Percentiles rank a stretch among this genome's conserved stretches.
phyloP scores from a whole-genome alignment of 1,140 invertebrate genomes.

The Idris sp. region DNA sequence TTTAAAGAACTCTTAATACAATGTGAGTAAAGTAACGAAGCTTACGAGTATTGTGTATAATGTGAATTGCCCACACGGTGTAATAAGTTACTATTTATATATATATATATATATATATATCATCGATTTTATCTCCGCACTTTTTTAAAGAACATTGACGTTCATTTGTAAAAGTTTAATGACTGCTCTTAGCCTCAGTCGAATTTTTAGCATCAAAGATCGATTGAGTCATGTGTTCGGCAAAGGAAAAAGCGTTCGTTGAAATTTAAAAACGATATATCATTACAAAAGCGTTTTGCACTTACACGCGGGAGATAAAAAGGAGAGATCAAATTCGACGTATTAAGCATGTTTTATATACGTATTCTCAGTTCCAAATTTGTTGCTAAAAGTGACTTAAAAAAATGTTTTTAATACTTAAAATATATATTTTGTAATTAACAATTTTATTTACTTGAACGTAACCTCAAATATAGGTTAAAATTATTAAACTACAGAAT shows the following conservation, averaged over 20 bases:
- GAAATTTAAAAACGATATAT: slow-evolving; percentile 33
- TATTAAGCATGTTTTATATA: too few relatives aligned
- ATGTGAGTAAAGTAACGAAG: slow-evolving; percentile 27
- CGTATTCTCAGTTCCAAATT: too few relatives aligned
- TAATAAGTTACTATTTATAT: slow-evolving; percentile 44
- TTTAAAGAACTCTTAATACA: slow-evolving; percentile 21
- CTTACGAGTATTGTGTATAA: slow-evolving; percentile 32
- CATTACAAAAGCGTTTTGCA: slow-evolving; percentile 36
- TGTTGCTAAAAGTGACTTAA: too few relatives aligned
- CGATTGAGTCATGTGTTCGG: not conserved
- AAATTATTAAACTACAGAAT: too few relatives aligned
- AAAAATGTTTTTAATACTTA: too few relatives aligned
- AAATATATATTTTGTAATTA: too few relatives aligned
- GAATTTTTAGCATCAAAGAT: slow-evolving; percentile 26
- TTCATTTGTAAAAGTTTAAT: slow-evolving; percentile 40
- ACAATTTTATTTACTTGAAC: too few relatives aligned
- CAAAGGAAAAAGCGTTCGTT: slow-evolving; percentile 6
- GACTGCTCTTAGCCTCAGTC: slow-evolving; percentile 19
- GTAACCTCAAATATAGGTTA: too few relatives aligned
- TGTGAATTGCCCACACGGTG: slow-evolving; percentile 26
- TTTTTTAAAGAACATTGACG: slow-evolving; percentile 38
- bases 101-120: too few relatives aligned
- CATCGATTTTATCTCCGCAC: slow-evolving; percentile 36
- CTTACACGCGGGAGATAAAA: slow-evolving; percentile 10
- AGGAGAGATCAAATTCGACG: too few relatives aligned